Conservation (phyloP, 2,888 invertebrate species). For the Hydriomena furcata region DNA sequence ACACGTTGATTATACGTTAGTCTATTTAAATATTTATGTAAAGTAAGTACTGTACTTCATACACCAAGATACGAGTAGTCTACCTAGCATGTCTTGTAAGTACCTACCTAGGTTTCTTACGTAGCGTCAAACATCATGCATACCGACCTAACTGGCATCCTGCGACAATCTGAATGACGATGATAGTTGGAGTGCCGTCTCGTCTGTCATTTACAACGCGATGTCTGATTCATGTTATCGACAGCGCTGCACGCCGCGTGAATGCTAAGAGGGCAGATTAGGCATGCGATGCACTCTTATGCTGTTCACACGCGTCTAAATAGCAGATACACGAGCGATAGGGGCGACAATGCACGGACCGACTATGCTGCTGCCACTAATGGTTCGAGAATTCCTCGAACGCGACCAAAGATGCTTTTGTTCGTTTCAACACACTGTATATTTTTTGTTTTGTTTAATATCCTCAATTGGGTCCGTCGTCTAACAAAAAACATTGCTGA, state of each 20-base stretch:
- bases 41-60: too few species aligned
- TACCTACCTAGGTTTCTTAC: slow-evolving; percentile 1
- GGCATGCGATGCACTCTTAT: slow-evolving; percentile 65
- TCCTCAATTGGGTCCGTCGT: too few species aligned
- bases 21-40: too few species aligned
- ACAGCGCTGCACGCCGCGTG: slow-evolving; percentile 54
- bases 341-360: slow-evolving; percentile 26
- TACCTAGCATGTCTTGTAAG: too few species aligned
- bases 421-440: neutral
- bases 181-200: slow-evolving; percentile 18
- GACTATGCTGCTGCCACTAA: slow-evolving; percentile 27
- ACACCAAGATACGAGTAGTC: too few species aligned
- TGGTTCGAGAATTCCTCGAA: slow-evolving; percentile 14
- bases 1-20: too few species aligned
- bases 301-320: slow-evolving; percentile 67
- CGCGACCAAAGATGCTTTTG: slow-evolving; percentile 1
- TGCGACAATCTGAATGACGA: slow-evolving; percentile 18
- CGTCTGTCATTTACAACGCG: slow-evolving; percentile 44
- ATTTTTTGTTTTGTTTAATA: neutral
- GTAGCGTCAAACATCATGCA: slow-evolving; percentile 14
- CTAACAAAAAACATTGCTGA: too few species aligned
- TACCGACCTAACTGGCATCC: slow-evolving; percentile 8
- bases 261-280: slow-evolving; percentile 71
- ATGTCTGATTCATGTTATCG: slow-evolving; percentile 57
- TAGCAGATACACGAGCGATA: slow-evolving; percentile 46